phyloP scores from a whole-genome alignment of 2,888 invertebrate genomes.

The Phymatocera aterrima region DNA sequence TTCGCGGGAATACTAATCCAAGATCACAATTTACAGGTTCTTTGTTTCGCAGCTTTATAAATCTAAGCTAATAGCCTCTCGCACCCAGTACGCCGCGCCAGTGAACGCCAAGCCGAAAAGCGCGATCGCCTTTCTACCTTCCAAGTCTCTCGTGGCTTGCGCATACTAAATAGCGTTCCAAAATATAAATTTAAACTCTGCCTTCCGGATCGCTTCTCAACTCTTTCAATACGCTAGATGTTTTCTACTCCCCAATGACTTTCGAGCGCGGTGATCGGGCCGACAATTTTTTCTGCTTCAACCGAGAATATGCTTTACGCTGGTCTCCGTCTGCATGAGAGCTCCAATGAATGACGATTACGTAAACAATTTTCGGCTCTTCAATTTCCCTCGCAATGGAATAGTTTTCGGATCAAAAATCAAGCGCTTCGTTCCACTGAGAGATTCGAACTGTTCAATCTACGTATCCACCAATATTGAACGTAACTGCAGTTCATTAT shows the following conservation, averaged over 20 bases:
- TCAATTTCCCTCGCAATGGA: too few relatives aligned
- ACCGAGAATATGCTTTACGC: too few relatives aligned
- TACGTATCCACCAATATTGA: background rate
- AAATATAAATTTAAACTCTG: constrained; percentile 43
- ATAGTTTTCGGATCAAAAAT: too few relatives aligned
- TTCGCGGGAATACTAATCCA: constrained; percentile 71
- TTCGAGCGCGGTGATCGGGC: too few relatives aligned
- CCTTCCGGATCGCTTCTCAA: background rate
- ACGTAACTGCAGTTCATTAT: background rate
- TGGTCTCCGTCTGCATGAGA: too few relatives aligned
- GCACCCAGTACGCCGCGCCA: constrained; percentile 25
- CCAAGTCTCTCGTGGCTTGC: constrained; percentile 30
- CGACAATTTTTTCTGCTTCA: too few relatives aligned
- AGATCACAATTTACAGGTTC: constrained; percentile 71
- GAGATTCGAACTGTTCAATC: too few relatives aligned
- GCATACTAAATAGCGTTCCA: constrained; percentile 41
- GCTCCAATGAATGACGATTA: too few relatives aligned
- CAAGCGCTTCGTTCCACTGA: too few relatives aligned
- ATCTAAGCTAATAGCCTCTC: constrained; percentile 56
- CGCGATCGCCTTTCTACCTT: constrained; percentile 31
- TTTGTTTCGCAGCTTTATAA: constrained; percentile 72
- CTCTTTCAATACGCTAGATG: background rate
- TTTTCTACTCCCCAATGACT: constrained; percentile 5
- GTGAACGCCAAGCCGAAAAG: constrained; percentile 36
- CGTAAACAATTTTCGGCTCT: too few relatives aligned